Conservation (phyloP, 2,113 vertebrate genomes). For the Coturnix japonica region DNA sequence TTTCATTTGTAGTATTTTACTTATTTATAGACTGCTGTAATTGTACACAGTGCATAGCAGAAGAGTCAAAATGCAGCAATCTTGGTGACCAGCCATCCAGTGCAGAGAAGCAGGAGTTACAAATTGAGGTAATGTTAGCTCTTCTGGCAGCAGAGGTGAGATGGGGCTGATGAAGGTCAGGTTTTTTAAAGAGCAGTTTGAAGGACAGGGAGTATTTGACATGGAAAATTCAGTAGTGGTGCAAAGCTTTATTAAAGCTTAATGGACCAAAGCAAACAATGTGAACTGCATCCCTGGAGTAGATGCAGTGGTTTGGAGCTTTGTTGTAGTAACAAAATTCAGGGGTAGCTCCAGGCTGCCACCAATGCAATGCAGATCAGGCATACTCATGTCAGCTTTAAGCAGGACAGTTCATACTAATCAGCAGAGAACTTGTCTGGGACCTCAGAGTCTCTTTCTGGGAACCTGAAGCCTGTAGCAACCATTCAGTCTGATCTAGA, state of each 20-base stretch:
- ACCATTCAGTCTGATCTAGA: neutral
- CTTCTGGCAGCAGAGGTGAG: neutral
- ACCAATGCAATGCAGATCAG: neutral
- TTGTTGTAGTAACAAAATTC: neutral
- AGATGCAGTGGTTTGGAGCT: neutral
- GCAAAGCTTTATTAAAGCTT: neutral
- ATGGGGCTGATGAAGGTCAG: neutral
- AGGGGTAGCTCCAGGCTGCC: neutral
- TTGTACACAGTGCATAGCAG: neutral
- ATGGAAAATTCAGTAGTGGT: neutral
- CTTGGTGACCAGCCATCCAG: neutral
- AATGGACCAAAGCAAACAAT: neutral
- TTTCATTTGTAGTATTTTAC: slow-evolving; percentile 1
- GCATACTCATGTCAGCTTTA: neutral
- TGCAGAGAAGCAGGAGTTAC: neutral
- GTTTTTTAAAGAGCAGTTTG: neutral
- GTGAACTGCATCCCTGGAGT: neutral
- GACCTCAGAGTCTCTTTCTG: neutral
- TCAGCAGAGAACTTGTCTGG: neutral
- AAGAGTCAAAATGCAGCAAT: neutral
- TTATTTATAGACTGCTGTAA: slow-evolving; percentile 11
- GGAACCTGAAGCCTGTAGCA: neutral
- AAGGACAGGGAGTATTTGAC: neutral
- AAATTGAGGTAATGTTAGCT: neutral
- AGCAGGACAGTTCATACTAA: neutral